A percentile compares a stretch with the other conserved stretches of the same genome.
These are phyloP conservation scores for Tinamus guttatus DNA, from an alignment of 2,113 vertebrate species.

Conservation along the genomic window DNA sequence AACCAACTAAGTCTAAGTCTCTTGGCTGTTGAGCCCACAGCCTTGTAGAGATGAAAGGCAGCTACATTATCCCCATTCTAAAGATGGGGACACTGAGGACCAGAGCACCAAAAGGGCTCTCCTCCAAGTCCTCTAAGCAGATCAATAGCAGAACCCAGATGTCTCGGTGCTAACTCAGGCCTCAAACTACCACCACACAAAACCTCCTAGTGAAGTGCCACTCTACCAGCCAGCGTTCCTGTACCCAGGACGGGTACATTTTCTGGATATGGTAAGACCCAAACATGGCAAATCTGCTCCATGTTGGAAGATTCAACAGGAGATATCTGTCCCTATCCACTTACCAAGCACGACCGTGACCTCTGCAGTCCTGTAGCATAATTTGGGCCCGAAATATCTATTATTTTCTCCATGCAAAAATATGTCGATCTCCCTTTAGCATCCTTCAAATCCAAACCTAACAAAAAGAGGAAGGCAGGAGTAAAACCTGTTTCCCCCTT, in stretches of 20 bases:
- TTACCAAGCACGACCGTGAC: not conserved
- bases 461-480: not conserved
- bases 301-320: not conserved
- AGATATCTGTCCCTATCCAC: not conserved
- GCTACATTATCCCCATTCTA: not conserved
- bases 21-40: not conserved
- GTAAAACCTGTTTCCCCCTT: not conserved
- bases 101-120: not conserved
- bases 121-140: not conserved
- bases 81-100: not conserved
- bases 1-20: not conserved
- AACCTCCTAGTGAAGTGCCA: not conserved
- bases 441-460: not conserved
- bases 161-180: not conserved
- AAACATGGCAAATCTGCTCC: not conserved
- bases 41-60: not conserved
- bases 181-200: not conserved
- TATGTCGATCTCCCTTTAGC: not conserved
- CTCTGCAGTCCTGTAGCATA: not conserved
- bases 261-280: not conserved
- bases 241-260: not conserved
- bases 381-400: not conserved
- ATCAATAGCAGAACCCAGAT: not conserved
- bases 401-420: not conserved
- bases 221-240: not conserved